These are phyloP conservation scores for Drosophila quinaria DNA, from an alignment of 2,888 invertebrate genomes.

Conservation along the genomic window DNA sequence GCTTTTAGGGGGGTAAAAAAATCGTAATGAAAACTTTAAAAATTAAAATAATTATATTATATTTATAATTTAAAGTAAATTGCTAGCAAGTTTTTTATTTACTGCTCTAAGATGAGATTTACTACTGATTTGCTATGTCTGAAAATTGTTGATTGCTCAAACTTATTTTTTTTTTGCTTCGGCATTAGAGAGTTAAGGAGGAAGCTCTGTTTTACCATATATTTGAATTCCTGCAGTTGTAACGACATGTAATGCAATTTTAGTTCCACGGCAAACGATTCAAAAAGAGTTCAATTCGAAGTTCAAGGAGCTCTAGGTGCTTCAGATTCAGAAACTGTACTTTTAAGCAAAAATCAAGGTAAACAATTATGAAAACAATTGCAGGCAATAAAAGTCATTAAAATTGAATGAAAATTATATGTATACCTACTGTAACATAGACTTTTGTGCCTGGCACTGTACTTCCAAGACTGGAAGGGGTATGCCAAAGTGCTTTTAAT, in stretches of 20 bases:
- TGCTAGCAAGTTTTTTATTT: too few relatives aligned
- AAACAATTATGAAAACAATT: not conserved
- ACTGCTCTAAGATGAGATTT: too few relatives aligned
- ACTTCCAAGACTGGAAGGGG: not conserved
- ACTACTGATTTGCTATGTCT: too few relatives aligned
- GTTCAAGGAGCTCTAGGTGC: constrained; percentile 2
- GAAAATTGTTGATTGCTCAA: too few relatives aligned
- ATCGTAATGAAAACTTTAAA: too few relatives aligned
- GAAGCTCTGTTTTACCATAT: constrained; percentile 28
- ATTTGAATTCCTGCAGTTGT: constrained; percentile 37
- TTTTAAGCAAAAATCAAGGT: not conserved
- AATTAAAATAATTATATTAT: too few relatives aligned
- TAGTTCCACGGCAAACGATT: constrained; percentile 3
- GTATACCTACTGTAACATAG: too few relatives aligned
- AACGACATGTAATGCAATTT: constrained; percentile 3
- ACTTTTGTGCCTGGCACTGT: not conserved
- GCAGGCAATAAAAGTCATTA: not conserved
- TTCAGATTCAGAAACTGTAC: constrained; percentile 8
- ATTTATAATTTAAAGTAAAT: too few relatives aligned
- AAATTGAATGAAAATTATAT: too few relatives aligned
- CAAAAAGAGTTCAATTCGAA: constrained; percentile 4
- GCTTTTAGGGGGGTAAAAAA: too few relatives aligned
- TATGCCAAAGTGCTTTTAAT: not conserved
- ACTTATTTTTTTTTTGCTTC: too few relatives aligned
- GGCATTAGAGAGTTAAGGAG: too few relatives aligned